Conservation (phyloP, 2,888 invertebrate genomes). For the Tryphoninae sp. region DNA sequence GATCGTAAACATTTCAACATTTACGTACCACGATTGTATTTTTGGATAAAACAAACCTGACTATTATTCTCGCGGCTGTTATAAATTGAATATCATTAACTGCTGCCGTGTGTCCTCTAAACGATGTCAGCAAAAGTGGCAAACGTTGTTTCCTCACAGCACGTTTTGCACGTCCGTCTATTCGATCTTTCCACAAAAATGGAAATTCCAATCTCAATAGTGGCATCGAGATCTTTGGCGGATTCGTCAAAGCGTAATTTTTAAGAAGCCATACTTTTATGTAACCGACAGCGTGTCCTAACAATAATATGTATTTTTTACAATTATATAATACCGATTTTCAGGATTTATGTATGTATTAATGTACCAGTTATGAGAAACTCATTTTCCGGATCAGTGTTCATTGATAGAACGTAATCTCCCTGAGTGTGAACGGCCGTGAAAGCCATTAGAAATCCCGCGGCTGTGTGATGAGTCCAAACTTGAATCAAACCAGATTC, state of each 20-base stretch:
- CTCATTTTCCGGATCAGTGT: conserved; percentile 87
- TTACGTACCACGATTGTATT: not conserved
- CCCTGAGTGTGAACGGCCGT: conserved; percentile 86
- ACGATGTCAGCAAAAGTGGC: conserved; percentile 87
- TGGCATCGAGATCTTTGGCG: conserved; percentile 84
- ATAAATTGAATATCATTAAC: conserved; percentile 87
- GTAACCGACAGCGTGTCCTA: conserved; percentile 86
- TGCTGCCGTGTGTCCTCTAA: conserved; percentile 87
- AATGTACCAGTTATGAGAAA: conserved; percentile 87
- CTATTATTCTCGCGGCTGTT: conserved; percentile 85
- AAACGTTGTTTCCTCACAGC: conserved; percentile 84
- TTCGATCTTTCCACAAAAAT: conserved; percentile 87
- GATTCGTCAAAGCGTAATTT: conserved; percentile 84
- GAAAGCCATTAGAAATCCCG: conserved; percentile 88
- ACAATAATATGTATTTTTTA: conserved; percentile 29
- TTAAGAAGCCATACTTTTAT: conserved; percentile 90
- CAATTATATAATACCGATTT: conserved; percentile 19
- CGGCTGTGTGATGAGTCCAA: conserved; percentile 91
- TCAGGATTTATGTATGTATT: not conserved
- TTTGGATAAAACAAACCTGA: conserved; percentile 83
- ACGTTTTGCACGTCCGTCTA: conserved; percentile 87
- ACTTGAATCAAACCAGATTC: conserved; percentile 90
- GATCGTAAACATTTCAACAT: too few relatives aligned
- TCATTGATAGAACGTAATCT: conserved; percentile 87
- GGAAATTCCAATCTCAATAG: conserved; percentile 86